Evolutionary conservation across 2,797 vertebrate genomes (phyloP).

Genomic region (Nyctibius grandis): DNA sequence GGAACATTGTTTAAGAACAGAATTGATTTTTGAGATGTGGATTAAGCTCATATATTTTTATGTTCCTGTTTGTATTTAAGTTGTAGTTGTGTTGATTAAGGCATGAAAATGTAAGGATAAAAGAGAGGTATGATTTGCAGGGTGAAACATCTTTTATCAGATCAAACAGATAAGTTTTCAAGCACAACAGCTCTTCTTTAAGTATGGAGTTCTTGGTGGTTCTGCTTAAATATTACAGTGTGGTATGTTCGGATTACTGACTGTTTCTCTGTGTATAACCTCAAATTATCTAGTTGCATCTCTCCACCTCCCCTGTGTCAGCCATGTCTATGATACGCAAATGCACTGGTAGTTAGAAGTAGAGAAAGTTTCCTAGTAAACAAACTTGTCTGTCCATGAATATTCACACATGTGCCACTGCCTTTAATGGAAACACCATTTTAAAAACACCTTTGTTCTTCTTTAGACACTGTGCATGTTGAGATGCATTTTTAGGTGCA

Average conservation of each 20-base stretch:
- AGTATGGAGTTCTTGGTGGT: not conserved
- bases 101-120: not conserved
- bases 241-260: not conserved
- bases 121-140: not conserved
- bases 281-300: not conserved
- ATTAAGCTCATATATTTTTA: not conserved
- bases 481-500: not conserved
- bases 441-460: not conserved
- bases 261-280: not conserved
- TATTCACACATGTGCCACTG: not conserved
- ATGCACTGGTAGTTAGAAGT: not conserved
- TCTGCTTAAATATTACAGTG: not conserved
- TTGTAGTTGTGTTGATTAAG: not conserved
- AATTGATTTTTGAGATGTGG: not conserved
- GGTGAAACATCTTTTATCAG: not conserved
- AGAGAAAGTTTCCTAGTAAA: not conserved
- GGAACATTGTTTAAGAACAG: not conserved
- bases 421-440: not conserved
- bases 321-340: not conserved
- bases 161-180: not conserved
- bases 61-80: not conserved
- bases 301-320: not conserved
- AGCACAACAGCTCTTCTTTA: not conserved
- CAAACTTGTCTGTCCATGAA: not conserved
- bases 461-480: not conserved